Evolutionary conservation across 2,797 vertebrate species (phyloP), one percentile per base, ranked within the genome.

Genomic region (Sorex maritimensis): DNA sequence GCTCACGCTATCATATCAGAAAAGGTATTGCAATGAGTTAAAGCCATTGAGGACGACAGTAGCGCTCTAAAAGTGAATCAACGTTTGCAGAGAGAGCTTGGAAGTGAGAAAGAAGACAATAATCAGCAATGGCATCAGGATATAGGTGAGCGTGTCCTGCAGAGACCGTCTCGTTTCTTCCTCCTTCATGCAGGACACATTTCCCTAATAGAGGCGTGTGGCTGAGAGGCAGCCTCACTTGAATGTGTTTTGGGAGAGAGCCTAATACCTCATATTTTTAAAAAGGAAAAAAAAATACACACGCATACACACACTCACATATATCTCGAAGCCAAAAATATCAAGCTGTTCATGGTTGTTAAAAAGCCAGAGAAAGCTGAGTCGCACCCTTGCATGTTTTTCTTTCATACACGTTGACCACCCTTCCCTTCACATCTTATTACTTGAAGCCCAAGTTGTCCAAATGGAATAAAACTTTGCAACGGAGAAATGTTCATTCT

Each of bases 231-330:
- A 46, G 97, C 96, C 96, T 97, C 95, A 96, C 97, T 97, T 98
- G 97, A 98, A 97, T 98, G 97, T 98, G 97, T 97, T 97, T 98
- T 98, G 98, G 98, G 97, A 98, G 94, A 92, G 92, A 97, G 98
- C 98, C 98, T 98, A 94, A 97, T 95, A 94, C 96, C 95, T 98
- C 95, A 92, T 96, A 96, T 96, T 98, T 98, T 97, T 96, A 95
- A 96, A 98, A 98, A 97, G 96, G 34, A 34, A 95, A 90, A 69
- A 95, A 88, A 63, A 92, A 96, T 90, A 94, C 95, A 88, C 81
- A 88, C 96, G 96, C 96, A 96, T 96, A 96, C 92, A 92, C 92
- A 92, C 97, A 96, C 96, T 95, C 97, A 97, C 97, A 97, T 97
- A 97, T 96, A 97, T 89, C 93, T 69, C 67, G 2, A 88, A 97